Conservation (phyloP, 2,888 invertebrate genomes). For the Ichneumoninae sp. region DNA sequence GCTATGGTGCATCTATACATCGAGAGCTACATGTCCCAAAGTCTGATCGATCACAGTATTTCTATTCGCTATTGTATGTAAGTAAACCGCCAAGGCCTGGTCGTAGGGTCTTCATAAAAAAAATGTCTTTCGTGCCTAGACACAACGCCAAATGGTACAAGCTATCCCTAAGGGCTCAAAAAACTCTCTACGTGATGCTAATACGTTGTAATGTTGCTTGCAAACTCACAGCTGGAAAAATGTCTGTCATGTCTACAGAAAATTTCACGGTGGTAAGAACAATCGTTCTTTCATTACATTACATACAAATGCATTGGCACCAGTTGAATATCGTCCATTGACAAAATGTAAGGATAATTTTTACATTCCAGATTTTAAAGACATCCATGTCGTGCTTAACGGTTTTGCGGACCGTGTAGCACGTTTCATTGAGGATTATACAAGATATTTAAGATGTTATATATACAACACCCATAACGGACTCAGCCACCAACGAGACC, state of each 20-base stretch:
- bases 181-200: background rate
- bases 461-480: no score
- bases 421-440: no score
- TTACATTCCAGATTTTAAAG: no score
- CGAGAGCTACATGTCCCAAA: background rate
- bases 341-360: no score
- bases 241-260: background rate
- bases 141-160: background rate
- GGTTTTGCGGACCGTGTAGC: no score
- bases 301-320: background rate
- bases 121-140: background rate
- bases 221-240: background rate
- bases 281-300: background rate
- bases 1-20: background rate
- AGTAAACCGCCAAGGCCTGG: background rate
- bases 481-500: no score
- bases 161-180: background rate
- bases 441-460: no score
- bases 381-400: no score
- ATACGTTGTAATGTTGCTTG: background rate
- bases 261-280: background rate
- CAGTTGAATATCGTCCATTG: background rate
- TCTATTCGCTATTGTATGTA: background rate
- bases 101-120: background rate
- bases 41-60: constrained; percentile 2